Base-by-base conservation (phyloP, 2,888 invertebrate species). In the Luffia ferchaultella region DNA sequence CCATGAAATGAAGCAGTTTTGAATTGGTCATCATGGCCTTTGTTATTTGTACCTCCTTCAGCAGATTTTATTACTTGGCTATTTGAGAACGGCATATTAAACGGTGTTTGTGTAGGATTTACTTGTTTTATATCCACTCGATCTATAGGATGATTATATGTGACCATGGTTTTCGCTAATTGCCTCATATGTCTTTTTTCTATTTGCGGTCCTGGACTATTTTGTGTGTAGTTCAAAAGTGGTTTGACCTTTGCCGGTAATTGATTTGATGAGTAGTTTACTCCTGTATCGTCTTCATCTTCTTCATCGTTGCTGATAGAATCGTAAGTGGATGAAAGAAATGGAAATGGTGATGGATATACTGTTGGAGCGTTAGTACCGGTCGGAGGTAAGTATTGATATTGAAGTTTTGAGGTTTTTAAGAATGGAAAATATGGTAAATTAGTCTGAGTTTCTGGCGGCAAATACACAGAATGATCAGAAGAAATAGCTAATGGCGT, bases 391-490 rank as follows among this genome's bases (percentile, higher is more conserved):
- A 78, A 60, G 54, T 73, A 75, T 50, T 72, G 73, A 53, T 65
- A 76, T 30, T 66, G 71, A 2, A 78, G 61, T 56, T 76, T 73
- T 50, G 74, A 72, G 5, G 66, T 55, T 58, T 72, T 71, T 52
- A 76, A 80, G 45, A 73, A 62, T 40, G 72, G 61, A 50, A 68
- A 77, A 58, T 73, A 76, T 15, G 80, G 77, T 16, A 69, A 58
- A 19, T 72, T 58, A 5, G 75, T 74, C 41, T 77, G 75, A 45
- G 75, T 66, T 58, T 80, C 79, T 5, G 76, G 76, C 20, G 79
- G 75, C 44, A 82, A 65, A 57, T 76, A 79, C 51, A 75, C 62
- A 20, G 76, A 69, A 56, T 69, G 75, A 46, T 79, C 78, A 16
- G 77, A 68, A 17, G 70, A 60, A 40, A 70, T 59, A 54, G 60